Evolutionary conservation across 2,888 invertebrate species (phyloP).

Genomic region (Norana najaformis): DNA sequence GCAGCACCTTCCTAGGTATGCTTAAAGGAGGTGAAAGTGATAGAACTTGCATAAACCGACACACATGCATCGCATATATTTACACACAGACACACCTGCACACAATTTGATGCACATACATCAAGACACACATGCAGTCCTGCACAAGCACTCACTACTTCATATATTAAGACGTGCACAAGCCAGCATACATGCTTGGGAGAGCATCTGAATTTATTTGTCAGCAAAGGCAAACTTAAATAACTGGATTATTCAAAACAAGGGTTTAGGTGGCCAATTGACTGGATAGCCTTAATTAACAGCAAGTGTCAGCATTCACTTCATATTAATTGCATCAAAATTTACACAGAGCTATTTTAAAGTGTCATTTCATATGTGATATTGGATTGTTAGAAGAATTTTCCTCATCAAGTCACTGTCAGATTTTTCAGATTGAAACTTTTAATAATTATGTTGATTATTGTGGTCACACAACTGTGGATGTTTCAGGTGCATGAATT

Average conservation of each 20-base stretch:
- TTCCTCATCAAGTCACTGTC: too few species aligned
- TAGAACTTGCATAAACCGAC: neutral
- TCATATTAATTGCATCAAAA: too few species aligned
- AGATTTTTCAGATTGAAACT: too few species aligned
- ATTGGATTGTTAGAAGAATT: too few species aligned
- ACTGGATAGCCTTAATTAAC: neutral
- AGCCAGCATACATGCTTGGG: neutral
- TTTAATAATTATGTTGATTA: too few species aligned
- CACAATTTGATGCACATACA: neutral
- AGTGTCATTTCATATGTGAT: too few species aligned
- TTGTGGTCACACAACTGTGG: too few species aligned
- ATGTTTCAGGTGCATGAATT: too few species aligned
- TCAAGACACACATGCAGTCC: neutral
- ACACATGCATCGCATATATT: neutral
- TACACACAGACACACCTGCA: too few species aligned
- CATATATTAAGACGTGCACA: neutral
- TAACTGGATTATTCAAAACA: neutral
- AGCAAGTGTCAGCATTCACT: neutral
- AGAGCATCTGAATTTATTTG: neutral
- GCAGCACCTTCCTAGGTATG: constrained; percentile 98
- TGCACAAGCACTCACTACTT: neutral
- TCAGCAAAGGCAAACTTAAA: neutral
- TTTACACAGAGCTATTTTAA: too few species aligned
- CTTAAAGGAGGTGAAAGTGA: constrained; percentile 46
- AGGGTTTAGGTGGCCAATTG: neutral